These are phyloP conservation scores for Drosophila niveifrons DNA, from an alignment of 2,888 invertebrate genomes.

Conservation along the genomic window DNA sequence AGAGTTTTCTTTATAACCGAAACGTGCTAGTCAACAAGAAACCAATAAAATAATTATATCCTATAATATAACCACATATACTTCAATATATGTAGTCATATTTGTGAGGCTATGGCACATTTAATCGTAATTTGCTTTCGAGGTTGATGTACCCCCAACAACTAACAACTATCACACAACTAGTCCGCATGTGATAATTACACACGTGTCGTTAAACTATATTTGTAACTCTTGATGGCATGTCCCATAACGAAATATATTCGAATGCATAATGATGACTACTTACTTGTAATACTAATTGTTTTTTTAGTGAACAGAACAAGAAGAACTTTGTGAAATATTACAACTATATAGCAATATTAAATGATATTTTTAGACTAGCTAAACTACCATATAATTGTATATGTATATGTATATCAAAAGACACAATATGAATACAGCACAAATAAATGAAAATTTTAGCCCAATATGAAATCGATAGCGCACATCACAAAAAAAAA, in stretches of 20 bases:
- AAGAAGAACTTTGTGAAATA: constrained; percentile 53
- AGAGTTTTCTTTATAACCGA: constrained; percentile 42
- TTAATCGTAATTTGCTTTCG: constrained; percentile 34
- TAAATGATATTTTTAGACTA: constrained; percentile 68
- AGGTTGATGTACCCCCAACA: constrained; percentile 36
- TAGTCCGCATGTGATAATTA: constrained; percentile 72
- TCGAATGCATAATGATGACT: constrained; percentile 3
- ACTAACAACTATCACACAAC: constrained; percentile 50
- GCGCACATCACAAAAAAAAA: constrained; percentile 29
- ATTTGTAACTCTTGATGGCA: constrained; percentile 35
- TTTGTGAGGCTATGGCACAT: constrained; percentile 62
- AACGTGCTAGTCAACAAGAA: constrained; percentile 67
- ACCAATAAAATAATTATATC: constrained; percentile 47
- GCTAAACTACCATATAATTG: constrained; percentile 15
- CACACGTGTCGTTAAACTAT: constrained; percentile 41
- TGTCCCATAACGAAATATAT: constrained; percentile 6
- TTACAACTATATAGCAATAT: constrained; percentile 71
- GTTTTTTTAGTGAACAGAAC: constrained; percentile 15
- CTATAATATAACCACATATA: constrained; percentile 18
- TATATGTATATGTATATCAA: constrained; percentile 22
- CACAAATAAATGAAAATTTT: constrained; percentile 37
- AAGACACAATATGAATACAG: constrained; percentile 47
- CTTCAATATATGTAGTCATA: constrained; percentile 10
- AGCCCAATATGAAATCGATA: constrained; percentile 19
- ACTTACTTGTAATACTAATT: constrained; percentile 23